Base-by-base conservation (phyloP, 2,888 invertebrate species). In the Aporophyla lueneburgensis region DNA sequence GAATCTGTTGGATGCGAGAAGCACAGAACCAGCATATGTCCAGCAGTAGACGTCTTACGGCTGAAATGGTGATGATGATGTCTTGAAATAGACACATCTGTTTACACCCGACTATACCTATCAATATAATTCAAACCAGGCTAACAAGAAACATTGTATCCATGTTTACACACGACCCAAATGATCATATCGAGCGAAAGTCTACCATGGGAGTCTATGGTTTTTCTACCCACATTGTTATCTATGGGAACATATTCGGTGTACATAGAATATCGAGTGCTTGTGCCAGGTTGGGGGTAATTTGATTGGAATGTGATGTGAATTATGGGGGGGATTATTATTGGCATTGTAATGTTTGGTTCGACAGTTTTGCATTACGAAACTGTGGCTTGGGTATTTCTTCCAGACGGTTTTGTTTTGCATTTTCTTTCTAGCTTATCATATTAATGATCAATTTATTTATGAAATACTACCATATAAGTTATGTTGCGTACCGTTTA, bases 111-210 rank as follows among this genome's bases (percentile, higher is more conserved):
- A 79, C 58, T 76, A 73, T 84, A 84, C 85, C 43, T 62, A 66
- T 81, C 74, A 82, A 78, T 33, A 80, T 74, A 81, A 81, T 76
- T 78, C 67, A 82, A 86, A 78, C 78, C 87, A 87, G 89, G 89
- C 78, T 90, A 88, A 88, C 89, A 91, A 88, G 86, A 89, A 91
- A 88, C 88, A 89, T 83, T 78, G 85, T 86, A 80, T 82, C 86
- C 87, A 87, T 81, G 84, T 80, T 86, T 76, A 71, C 87, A 68
- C 87, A 83, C 89, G 89, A 81, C 89, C 88, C 89, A 88, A 89
- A 91, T 91, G 94, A 95, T 94, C 86, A 27, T 90, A 93, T 94
- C 92, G 87, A 91, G 95, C 87, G 95, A 95, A 95, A 95, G 95
- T 95, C 81, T 85, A 83, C 85, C 76, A 90, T 94, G 95, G 84